A percentile compares a stretch with the other conserved stretches of the same genome.
Evolutionary conservation across 2,113 vertebrate species (phyloP).

Genomic region (Centropus unirufus): DNA sequence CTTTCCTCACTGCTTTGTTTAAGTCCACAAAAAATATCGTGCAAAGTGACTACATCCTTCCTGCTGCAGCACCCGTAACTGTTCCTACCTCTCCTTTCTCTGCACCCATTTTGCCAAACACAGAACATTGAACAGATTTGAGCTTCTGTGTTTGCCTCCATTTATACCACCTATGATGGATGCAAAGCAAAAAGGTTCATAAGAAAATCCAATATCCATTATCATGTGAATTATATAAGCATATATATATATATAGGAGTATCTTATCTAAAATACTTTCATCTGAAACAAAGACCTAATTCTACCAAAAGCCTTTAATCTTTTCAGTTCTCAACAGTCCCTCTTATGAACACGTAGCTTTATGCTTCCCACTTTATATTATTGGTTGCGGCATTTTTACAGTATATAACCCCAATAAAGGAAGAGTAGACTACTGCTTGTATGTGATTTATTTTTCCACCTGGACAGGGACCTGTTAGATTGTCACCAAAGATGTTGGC

Average conservation of each 20-base stretch:
- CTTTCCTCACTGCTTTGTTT: not conserved
- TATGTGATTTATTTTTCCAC: not conserved
- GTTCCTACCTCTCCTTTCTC: not conserved
- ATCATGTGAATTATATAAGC: not conserved
- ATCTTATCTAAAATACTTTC: not conserved
- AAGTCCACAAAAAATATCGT: not conserved
- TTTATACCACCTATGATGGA: not conserved
- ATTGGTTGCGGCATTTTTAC: not conserved
- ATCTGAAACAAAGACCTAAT: not conserved
- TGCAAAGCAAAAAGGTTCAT: not conserved
- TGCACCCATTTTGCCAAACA: not conserved
- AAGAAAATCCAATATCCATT: not conserved
- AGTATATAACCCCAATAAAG: not conserved
- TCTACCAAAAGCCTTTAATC: not conserved
- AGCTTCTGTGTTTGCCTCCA: not conserved
- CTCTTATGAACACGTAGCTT: not conserved
- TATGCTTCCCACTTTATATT: not conserved
- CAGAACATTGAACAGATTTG: not conserved
- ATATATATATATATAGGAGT: not conserved
- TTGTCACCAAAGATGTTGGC: not conserved
- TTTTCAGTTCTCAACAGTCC: not conserved
- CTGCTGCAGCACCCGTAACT: too few relatives aligned
- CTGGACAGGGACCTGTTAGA: not conserved
- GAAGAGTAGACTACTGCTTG: not conserved
- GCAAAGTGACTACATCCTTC: not conserved